phyloP scores from a whole-genome alignment of 2,888 invertebrate species.

The Napeogenes inachia region DNA sequence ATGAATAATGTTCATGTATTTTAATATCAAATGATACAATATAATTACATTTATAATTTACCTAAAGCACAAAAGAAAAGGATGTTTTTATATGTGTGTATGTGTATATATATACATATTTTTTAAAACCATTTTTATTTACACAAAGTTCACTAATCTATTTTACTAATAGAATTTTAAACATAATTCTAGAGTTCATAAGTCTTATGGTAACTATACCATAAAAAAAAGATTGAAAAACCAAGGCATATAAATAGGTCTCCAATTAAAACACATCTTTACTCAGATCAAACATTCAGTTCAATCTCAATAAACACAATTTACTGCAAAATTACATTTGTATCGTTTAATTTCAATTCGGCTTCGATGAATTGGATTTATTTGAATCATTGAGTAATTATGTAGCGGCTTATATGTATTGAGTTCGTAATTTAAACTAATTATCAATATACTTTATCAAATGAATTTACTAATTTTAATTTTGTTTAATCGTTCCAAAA shows the following conservation, averaged over 20 bases:
- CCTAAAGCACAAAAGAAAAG: too few relatives aligned
- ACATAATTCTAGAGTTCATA: too few relatives aligned
- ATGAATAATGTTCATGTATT: too few relatives aligned
- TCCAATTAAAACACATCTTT: constrained; percentile 19
- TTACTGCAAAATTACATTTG: constrained; percentile 57
- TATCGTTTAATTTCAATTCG: constrained; percentile 50
- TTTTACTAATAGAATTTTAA: too few relatives aligned
- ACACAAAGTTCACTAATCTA: too few relatives aligned
- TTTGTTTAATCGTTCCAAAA: too few relatives aligned
- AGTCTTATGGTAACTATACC: background rate
- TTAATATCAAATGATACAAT: background rate
- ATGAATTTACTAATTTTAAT: too few relatives aligned
- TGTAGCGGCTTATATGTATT: constrained; percentile 39
- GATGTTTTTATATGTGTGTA: too few relatives aligned
- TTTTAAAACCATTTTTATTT: too few relatives aligned
- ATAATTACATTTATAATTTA: background rate
- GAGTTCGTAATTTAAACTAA: constrained; percentile 29
- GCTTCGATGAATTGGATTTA: constrained; percentile 52
- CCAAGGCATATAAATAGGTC: constrained; percentile 17
- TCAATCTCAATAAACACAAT: constrained; percentile 53
- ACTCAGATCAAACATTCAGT: constrained; percentile 38
- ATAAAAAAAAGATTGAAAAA: background rate
- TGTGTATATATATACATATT: too few relatives aligned
- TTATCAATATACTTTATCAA: constrained; percentile 9
- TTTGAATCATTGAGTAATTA: constrained; percentile 51